Base-by-base conservation (phyloP, 2,888 invertebrate genomes). In the Bembecia ichneumoniformis region DNA sequence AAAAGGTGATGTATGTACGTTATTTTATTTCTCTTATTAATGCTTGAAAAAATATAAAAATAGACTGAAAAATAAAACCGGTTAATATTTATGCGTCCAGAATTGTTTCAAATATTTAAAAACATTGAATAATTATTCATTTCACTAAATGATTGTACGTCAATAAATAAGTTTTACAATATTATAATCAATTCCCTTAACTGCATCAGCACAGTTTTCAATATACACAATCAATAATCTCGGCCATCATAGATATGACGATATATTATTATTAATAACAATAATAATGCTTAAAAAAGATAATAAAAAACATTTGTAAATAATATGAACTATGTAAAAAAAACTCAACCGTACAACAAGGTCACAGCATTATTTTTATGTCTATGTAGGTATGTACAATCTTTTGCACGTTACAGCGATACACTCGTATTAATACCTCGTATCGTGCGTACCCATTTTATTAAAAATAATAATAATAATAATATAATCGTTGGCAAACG, bases 241-340 rank as follows among this genome's bases (percentile, higher is more conserved):
- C 72, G 63, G 74, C 73, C 76, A 76, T 71, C 64, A 69, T 64
- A 73, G 75, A 81, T 81, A 78, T 81, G 79, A 83, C 78, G 55
- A 55, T 68, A 63, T 64, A 70, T 69, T 71, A 72, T 71, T 63
- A 58, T 70, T 62, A 78, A 66, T 70, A 76, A 74, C 75, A 79
- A 77, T 77, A 71, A 71, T 68, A 68, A 62, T 66, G 59, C 68
- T 64, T 60, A 72, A 68, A 73, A 76, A 73, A 66, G 66, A 66
- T 58, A 71, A 74, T 75, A 76, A 76, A 72, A 77, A 77, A 65
- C 58, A 73, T 77, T 60, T 56, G 69, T 71, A 74, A 79, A 75
- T 70, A 67, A 75, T 71, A 74, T 65, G 68, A 71, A 62, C 68
- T 71, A 65, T 66, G 70, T 62, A 43, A 49, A 63, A 73, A 72